These are phyloP conservation scores for Meandrina meandrites DNA, from an alignment of 92 coral and sea anemone genomes.

Conservation along the genomic window DNA sequence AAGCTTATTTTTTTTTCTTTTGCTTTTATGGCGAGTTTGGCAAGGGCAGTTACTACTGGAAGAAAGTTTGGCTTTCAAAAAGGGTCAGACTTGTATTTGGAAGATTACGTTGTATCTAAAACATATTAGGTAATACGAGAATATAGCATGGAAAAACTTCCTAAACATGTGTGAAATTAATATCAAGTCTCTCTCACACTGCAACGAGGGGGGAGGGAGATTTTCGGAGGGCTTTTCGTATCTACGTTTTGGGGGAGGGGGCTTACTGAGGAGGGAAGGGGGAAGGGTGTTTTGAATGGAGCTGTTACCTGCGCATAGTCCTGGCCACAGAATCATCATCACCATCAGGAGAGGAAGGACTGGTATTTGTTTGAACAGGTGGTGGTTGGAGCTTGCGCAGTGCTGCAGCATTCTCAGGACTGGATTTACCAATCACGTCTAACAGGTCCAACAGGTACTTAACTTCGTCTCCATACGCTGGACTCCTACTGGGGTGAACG, in stretches of 20 bases:
- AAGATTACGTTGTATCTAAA: background rate
- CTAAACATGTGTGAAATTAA: no score
- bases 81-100: background rate
- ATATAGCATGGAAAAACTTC: no score
- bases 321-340: constrained; percentile 78
- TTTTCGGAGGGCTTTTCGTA: background rate
- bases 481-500: background rate
- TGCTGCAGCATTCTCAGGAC: constrained; percentile 73
- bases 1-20: no score
- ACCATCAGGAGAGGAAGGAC: constrained; percentile 65
- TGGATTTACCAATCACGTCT: constrained; percentile 57
- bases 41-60: no score
- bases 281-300: background rate
- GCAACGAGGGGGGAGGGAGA: no score
- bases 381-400: constrained; percentile 59
- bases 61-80: no score
- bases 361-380: constrained; percentile 5
- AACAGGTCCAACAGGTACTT: constrained; percentile 72
- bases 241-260: background rate
- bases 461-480: constrained; percentile 40
- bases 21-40: no score
- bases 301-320: constrained; percentile 65
- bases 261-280: background rate
- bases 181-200: no score
- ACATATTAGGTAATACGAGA: background rate